Percentiles rank a stretch among this genome's conserved stretches.
phyloP scores from a whole-genome alignment of 1,140 invertebrate genomes.

The Drosophila serrata region DNA sequence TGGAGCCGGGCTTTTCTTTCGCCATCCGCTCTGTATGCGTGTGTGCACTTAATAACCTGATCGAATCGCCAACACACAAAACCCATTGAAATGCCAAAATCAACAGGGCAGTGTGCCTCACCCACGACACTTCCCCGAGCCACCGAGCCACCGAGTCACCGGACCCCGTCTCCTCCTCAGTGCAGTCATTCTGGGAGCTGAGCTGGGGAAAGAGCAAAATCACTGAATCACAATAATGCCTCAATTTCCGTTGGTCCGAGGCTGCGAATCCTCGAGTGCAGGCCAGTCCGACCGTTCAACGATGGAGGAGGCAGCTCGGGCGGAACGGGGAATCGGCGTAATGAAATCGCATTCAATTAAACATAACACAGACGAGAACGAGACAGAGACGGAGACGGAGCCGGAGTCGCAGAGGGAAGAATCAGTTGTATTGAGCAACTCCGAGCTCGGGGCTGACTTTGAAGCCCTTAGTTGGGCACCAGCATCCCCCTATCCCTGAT shows the following conservation, averaged over 20 bases:
- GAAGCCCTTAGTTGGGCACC: constrained; percentile 19
- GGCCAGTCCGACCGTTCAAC: constrained; percentile 29
- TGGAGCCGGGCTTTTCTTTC: constrained; percentile 10
- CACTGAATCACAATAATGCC: constrained; percentile 82
- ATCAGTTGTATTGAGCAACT: constrained; percentile 35
- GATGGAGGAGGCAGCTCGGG: constrained; percentile 18
- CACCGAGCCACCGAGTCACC: constrained; percentile 2
- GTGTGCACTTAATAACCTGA: constrained; percentile 82
- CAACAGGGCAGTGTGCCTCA: constrained; percentile 63
- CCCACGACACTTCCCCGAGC: constrained; percentile 10
- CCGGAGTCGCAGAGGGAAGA: constrained; percentile 2
- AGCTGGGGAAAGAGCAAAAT: constrained; percentile 71
- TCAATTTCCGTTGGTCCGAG: constrained; percentile 75
- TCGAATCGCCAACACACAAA: constrained; percentile 80
- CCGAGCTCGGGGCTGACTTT: constrained; percentile 51
- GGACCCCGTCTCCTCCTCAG: neutral
- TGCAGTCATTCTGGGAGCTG: constrained; percentile 6
- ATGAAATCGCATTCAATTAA: constrained; percentile 82
- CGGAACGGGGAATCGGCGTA: constrained; percentile 38
- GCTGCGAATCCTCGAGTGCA: constrained; percentile 45
- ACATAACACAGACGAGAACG: constrained; percentile 59
- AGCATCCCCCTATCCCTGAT: neutral
- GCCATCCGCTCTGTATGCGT: constrained; percentile 42
- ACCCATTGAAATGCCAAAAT: constrained; percentile 81
- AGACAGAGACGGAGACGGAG: constrained; percentile 8